These are phyloP conservation scores for Synergus laeviventris DNA, from an alignment of 2,888 invertebrate species.

Conservation along the genomic window DNA sequence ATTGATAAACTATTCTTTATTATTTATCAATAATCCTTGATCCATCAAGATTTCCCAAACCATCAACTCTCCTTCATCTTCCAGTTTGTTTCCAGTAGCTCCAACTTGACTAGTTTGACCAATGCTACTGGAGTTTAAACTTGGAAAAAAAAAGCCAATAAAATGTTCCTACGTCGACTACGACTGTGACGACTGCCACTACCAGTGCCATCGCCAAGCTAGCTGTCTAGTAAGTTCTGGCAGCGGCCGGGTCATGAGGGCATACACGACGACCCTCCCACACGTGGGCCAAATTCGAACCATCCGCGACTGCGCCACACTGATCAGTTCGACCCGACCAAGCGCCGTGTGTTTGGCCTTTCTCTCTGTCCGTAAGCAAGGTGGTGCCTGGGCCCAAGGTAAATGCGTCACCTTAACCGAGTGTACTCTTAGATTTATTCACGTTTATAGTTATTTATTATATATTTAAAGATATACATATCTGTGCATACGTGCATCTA, in stretches of 20 bases:
- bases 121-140: conserved; percentile 28
- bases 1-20: not conserved
- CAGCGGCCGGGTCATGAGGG: conserved; percentile 72
- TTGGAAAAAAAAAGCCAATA: conserved; percentile 26
- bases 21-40: not conserved
- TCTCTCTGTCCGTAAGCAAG: conserved; percentile 75
- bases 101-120: conserved; percentile 6
- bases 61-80: conserved; percentile 2
- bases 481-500: conserved; percentile 45
- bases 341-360: conserved; percentile 73
- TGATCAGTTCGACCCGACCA: conserved; percentile 72
- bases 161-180: conserved; percentile 45
- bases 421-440: conserved; percentile 75
- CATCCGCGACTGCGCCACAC: conserved; percentile 70
- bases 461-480: conserved; percentile 32
- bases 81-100: conserved; percentile 40
- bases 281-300: conserved; percentile 66
- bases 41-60: conserved; percentile 7
- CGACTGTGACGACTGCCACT: conserved; percentile 62
- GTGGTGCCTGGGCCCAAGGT: conserved; percentile 77
- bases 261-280: conserved; percentile 61
- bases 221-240: conserved; percentile 70
- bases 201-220: conserved; percentile 67
- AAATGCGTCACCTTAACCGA: conserved; percentile 77
- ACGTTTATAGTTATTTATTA: conserved; percentile 64